Evolutionary conservation across 2,888 invertebrate species (phyloP).

Genomic region (Cristatella mucedo): DNA sequence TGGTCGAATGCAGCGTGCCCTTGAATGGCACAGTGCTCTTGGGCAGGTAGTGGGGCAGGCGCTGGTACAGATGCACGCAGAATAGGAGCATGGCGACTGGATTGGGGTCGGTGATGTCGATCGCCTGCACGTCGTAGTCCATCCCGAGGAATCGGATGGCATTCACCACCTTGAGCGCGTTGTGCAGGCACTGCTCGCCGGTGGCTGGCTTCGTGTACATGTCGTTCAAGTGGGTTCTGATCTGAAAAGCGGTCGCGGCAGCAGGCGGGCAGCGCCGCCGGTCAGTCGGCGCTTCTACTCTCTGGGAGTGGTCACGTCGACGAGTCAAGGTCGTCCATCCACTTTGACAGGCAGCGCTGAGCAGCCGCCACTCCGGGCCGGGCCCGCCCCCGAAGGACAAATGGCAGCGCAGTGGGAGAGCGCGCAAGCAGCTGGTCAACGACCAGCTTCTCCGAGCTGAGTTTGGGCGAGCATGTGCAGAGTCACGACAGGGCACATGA

Average conservation of each 20-base stretch:
- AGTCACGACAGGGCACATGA: too few species aligned
- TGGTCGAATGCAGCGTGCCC: conserved; percentile 26
- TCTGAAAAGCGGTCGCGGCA: conserved; percentile 20
- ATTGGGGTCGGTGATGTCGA: conserved; percentile 38
- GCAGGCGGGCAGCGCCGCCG: too few species aligned
- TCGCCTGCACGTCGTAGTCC: conserved; percentile 38
- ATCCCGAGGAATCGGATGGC: conserved; percentile 33
- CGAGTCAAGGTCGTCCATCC: too few species aligned
- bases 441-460: too few species aligned
- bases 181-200: conserved; percentile 30
- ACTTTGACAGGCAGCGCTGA: too few species aligned
- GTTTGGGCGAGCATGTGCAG: too few species aligned
- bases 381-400: too few species aligned
- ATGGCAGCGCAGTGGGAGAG: too few species aligned
- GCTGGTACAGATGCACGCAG: conserved; percentile 28
- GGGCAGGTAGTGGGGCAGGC: conserved; percentile 33
- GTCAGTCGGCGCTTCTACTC: too few species aligned
- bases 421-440: too few species aligned
- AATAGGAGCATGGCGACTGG: conserved; percentile 33
- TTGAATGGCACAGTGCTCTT: conserved; percentile 31
- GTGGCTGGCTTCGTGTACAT: conserved; percentile 36
- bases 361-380: too few species aligned
- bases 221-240: conserved; percentile 27
- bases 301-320: too few species aligned
- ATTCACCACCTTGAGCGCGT: conserved; percentile 20